Conservation (phyloP, 2,797 vertebrate species). For the Periparus ater region DNA sequence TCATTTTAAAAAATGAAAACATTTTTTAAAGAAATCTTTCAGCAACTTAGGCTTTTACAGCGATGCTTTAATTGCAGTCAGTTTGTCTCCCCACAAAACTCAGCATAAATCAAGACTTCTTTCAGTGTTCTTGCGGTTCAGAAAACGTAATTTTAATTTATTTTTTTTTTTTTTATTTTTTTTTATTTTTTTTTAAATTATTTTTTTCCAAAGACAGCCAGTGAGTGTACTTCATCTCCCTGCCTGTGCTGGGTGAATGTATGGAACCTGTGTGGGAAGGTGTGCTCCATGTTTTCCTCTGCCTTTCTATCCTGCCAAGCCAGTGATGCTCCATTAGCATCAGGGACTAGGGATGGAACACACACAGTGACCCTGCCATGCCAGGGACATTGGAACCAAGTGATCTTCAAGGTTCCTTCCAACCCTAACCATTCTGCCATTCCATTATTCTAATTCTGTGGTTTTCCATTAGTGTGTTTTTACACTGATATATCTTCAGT, state of each 20-base stretch:
- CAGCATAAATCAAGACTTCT: background rate
- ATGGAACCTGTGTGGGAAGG: background rate
- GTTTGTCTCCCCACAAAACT: background rate
- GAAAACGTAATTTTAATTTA: background rate
- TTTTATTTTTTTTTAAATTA: background rate
- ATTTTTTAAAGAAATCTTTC: background rate
- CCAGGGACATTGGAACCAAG: background rate
- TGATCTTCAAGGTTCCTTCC: background rate
- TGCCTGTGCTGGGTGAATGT: no score
- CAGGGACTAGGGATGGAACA: background rate
- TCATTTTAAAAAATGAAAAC: background rate
- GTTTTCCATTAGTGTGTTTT: background rate
- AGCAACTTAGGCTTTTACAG: background rate
- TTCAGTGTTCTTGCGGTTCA: background rate
- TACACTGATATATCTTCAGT: background rate
- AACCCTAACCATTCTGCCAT: background rate
- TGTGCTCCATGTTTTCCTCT: background rate
- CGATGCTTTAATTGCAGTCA: background rate
- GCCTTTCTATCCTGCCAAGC: fast-evolving
- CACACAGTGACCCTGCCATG: background rate
- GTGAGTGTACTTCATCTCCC: background rate
- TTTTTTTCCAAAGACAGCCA: background rate
- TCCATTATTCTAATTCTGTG: background rate
- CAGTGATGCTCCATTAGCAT: background rate
- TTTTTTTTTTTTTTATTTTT: background rate